Conservation (phyloP, 2,113 vertebrate genomes). For the Cyprinodon brontotheroides region DNA sequence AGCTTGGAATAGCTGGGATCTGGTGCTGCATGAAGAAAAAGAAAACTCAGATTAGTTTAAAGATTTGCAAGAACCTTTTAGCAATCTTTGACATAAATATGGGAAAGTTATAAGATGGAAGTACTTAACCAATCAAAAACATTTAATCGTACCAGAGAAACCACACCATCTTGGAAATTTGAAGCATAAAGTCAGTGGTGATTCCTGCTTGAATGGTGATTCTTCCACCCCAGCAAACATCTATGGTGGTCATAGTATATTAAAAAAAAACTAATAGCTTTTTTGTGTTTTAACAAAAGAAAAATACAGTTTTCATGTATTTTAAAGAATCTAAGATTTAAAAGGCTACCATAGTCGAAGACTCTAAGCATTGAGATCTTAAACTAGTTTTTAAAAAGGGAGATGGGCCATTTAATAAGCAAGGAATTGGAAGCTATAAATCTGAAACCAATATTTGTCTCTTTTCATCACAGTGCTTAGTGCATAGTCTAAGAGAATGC, state of each 20-base stretch:
- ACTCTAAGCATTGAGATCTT: neutral
- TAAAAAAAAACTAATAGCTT: too few species aligned
- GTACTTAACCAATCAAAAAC: neutral
- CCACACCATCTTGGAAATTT: neutral
- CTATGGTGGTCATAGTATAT: too few species aligned
- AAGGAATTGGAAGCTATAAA: neutral
- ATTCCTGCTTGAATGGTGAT: neutral
- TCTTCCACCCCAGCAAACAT: too few species aligned
- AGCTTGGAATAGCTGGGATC: too few species aligned
- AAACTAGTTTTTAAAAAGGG: neutral
- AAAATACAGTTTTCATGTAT: neutral
- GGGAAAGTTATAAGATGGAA: neutral
- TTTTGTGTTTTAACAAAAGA: neutral
- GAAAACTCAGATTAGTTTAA: too few species aligned
- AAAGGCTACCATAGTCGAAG: too few species aligned
- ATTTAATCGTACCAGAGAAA: neutral
- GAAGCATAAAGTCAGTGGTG: neutral
- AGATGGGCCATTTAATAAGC: too few species aligned
- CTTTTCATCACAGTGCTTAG: neutral
- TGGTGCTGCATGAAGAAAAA: too few species aligned
- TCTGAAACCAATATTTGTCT: neutral
- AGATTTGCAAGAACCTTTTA: neutral
- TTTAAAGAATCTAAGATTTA: neutral
- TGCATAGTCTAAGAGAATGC: neutral
- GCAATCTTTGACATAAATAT: neutral